phyloP scores from a whole-genome alignment of 1,140 invertebrate genomes.

The Lordiphosa collinella region DNA sequence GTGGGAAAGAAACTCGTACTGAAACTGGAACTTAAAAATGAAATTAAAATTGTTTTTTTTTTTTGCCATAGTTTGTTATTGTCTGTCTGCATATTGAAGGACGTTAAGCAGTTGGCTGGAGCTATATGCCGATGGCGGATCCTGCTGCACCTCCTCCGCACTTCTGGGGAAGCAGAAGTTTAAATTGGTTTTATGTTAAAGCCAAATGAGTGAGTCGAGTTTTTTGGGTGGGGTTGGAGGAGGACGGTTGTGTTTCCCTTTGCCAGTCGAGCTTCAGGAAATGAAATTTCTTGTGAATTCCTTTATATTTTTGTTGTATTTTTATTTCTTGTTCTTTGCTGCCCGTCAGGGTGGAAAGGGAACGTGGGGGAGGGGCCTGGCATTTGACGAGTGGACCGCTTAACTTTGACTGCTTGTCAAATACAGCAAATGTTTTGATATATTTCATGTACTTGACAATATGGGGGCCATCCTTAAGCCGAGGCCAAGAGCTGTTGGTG shows the following conservation, averaged over 20 bases:
- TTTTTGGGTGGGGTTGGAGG: not conserved
- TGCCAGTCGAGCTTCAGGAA: slow-evolving; percentile 64
- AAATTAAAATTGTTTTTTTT: slow-evolving; percentile 70
- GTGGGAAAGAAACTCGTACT: slow-evolving; percentile 24
- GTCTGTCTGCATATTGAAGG: slow-evolving; percentile 60
- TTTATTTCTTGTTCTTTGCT: slow-evolving; percentile 32
- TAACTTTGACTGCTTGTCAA: slow-evolving; percentile 75
- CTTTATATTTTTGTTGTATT: slow-evolving; percentile 19
- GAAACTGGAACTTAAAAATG: slow-evolving; percentile 66
- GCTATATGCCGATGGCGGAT: not conserved
- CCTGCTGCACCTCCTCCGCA: slow-evolving; percentile 7
- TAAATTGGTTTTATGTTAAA: slow-evolving; percentile 78
- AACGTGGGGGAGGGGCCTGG: not conserved
- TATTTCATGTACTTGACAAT: slow-evolving; percentile 73
- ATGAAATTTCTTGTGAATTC: slow-evolving; percentile 74
- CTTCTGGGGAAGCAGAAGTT: slow-evolving; percentile 50
- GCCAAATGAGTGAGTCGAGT: slow-evolving; percentile 62
- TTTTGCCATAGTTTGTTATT: slow-evolving; percentile 54
- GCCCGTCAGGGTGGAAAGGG: not conserved
- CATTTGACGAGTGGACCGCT: slow-evolving; percentile 62
- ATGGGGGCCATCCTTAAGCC: slow-evolving; percentile 12
- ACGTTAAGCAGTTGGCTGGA: slow-evolving; percentile 45
- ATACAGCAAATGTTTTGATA: slow-evolving; percentile 73
- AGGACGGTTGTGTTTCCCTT: slow-evolving; percentile 6
- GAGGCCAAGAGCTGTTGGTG: slow-evolving; percentile 1